These are phyloP conservation scores for Rostrhamus sociabilis DNA, from an alignment of 2,797 vertebrate genomes.

Conservation along the genomic window DNA sequence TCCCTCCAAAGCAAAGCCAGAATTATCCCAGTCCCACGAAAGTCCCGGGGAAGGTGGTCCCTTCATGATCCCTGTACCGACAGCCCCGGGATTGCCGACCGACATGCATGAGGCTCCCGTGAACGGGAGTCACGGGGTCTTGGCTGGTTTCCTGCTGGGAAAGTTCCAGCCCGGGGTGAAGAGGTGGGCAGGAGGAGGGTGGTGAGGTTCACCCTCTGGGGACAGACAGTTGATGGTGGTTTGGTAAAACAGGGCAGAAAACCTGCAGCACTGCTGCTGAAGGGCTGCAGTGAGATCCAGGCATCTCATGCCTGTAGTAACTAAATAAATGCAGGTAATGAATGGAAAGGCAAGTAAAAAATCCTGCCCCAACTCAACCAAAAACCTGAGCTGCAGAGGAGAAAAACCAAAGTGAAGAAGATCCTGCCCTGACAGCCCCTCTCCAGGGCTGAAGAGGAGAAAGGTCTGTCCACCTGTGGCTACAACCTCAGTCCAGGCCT, in stretches of 20 bases:
- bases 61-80: neutral
- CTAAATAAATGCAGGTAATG: neutral
- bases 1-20: neutral
- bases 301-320: neutral
- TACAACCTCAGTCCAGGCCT: neutral
- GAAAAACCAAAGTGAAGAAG: neutral
- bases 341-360: neutral
- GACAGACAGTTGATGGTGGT: rapidly evolving
- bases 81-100: rapidly evolving
- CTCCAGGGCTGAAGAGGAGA: neutral
- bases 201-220: neutral
- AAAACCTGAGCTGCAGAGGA: neutral
- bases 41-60: neutral
- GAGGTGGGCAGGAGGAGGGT: neutral
- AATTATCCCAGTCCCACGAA: neutral
- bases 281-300: neutral
- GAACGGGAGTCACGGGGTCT: rapidly evolving
- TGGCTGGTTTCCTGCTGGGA: neutral
- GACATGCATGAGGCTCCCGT: rapidly evolving
- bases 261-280: neutral
- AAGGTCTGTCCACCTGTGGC: neutral
- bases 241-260: neutral
- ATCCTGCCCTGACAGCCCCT: neutral
- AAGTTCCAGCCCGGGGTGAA: neutral
- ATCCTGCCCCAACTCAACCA: neutral